Conservation (phyloP, 2,888 invertebrate genomes). For the Lutraria lutraria region DNA sequence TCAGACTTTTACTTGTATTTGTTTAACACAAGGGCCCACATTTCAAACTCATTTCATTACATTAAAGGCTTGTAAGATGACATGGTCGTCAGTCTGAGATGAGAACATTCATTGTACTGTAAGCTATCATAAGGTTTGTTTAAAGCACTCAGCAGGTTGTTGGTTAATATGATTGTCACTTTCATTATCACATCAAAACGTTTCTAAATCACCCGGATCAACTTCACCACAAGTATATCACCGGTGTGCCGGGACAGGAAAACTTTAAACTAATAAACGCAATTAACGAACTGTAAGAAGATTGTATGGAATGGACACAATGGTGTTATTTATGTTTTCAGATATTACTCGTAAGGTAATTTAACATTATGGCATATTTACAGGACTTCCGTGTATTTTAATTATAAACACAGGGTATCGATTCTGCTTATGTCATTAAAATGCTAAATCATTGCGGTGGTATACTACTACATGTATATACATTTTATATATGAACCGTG, state of each 20-base stretch:
- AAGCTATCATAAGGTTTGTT: background rate
- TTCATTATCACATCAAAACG: conserved; percentile 10
- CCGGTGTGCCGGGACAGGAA: background rate
- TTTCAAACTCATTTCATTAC: background rate
- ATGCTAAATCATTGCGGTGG: background rate
- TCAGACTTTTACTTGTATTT: conserved; percentile 1
- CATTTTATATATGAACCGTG: background rate
- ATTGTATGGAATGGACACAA: background rate
- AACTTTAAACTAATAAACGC: conserved; percentile 2
- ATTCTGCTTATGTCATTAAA: background rate
- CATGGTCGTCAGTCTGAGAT: background rate
- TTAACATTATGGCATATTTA: background rate
- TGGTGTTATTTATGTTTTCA: conserved; percentile 1
- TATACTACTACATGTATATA: background rate
- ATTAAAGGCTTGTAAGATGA: background rate
- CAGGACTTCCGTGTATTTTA: background rate
- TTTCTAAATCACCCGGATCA: conserved; percentile 3
- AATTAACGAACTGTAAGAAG: background rate
- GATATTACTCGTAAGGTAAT: background rate
- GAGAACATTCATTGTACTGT: background rate
- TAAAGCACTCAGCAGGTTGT: background rate
- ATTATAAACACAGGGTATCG: background rate
- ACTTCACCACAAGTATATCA: background rate
- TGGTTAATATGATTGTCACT: conserved; percentile 7
- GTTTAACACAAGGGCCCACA: background rate